Evolutionary conservation across 1,140 invertebrate genomes (phyloP).

Genomic region (Cherax quadricarinatus): DNA sequence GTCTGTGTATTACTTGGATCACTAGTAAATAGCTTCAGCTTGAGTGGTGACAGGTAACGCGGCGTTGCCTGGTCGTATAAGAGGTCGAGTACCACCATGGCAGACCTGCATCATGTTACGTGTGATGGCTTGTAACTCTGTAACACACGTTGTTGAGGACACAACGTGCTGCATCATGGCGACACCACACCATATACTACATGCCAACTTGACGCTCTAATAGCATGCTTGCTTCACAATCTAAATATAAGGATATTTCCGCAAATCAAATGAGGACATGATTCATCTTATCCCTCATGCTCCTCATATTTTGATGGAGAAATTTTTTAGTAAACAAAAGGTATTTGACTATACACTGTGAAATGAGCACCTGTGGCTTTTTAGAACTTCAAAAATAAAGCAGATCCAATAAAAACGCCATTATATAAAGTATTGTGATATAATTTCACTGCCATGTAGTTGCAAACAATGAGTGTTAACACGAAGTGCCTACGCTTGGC

Average conservation of each 20-base stretch:
- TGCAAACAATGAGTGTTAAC: background rate
- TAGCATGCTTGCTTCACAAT: constrained; percentile 18
- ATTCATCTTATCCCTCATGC: background rate
- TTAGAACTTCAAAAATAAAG: background rate
- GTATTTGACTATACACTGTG: background rate
- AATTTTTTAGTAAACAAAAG: background rate
- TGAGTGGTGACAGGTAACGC: background rate
- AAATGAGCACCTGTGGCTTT: background rate
- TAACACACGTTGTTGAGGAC: constrained; percentile 10
- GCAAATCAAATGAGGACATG: background rate
- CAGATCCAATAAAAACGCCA: background rate
- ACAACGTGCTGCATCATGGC: constrained; percentile 2
- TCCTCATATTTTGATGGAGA: background rate
- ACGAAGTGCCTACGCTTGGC: constrained; percentile 6
- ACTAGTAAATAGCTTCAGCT: background rate
- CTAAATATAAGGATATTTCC: background rate
- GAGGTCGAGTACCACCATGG: too few species aligned
- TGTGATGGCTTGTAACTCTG: background rate
- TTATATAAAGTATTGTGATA: background rate
- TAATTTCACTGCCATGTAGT: background rate
- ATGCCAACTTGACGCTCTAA: constrained; percentile 16
- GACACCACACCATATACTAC: background rate
- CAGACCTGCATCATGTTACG: background rate
- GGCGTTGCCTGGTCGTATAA: background rate
- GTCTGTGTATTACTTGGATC: background rate